Evolutionary conservation across 2,113 vertebrate genomes (phyloP).

Genomic region (Scortum barcoo): DNA sequence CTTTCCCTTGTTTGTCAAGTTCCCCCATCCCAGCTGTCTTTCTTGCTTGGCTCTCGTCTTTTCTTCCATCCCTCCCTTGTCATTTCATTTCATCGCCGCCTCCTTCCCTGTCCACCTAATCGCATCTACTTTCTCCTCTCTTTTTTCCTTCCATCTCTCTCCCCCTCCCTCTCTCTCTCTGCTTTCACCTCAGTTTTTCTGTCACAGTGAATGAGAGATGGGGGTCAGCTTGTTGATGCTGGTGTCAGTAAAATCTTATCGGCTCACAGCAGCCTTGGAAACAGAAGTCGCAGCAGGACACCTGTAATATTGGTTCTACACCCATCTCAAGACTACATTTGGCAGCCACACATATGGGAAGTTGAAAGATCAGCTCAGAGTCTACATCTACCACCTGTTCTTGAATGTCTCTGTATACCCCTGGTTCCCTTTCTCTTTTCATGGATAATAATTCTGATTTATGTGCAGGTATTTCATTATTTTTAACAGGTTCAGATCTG

Average conservation of each 20-base stretch:
- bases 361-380: conserved; percentile 13
- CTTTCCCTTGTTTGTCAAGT: conserved; percentile 33
- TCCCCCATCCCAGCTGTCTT: conserved; percentile 6
- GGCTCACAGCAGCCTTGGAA: conserved; percentile 52
- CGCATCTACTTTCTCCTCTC: conserved; percentile 28
- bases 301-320: conserved; percentile 36
- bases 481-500: background rate
- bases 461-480: background rate
- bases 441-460: too few species aligned
- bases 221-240: conserved; percentile 61
- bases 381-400: background rate
- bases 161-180: conserved; percentile 13
- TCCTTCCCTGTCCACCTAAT: conserved; percentile 22
- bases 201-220: conserved; percentile 62
- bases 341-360: conserved; percentile 10
- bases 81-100: conserved; percentile 42
- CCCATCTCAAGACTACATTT: conserved; percentile 4
- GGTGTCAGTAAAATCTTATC: conserved; percentile 71
- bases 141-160: conserved; percentile 24
- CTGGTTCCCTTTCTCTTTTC: background rate
- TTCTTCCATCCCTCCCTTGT: conserved; percentile 13
- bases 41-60: background rate
- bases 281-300: conserved; percentile 27
- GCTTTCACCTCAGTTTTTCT: conserved; percentile 31
- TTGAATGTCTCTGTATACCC: background rate